Evolutionary conservation across 2,113 vertebrate genomes (phyloP).

Genomic region (Eulemur macaco): DNA sequence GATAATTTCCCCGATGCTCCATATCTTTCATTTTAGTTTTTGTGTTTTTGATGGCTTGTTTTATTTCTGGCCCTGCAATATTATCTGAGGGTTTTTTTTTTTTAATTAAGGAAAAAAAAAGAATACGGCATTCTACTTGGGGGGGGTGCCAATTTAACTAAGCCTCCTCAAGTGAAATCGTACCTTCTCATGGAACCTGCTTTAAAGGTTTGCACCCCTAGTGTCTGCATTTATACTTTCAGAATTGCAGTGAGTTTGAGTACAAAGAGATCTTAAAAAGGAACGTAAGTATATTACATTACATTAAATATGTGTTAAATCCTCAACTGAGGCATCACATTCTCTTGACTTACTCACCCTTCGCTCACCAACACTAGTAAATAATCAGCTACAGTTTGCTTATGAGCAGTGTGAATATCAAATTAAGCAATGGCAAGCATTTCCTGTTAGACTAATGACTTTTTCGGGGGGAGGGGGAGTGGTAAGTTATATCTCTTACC

Average conservation of each 20-base stretch:
- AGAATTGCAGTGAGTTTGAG: background rate
- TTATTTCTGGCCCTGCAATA: constrained; percentile 51
- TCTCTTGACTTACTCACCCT: background rate
- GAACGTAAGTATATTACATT: background rate
- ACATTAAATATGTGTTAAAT: constrained; percentile 31
- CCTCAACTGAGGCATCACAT: background rate
- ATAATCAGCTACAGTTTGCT: background rate
- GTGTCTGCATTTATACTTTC: background rate
- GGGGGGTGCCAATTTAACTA: background rate
- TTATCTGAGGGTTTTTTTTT: background rate
- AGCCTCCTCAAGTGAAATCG: constrained; percentile 14
- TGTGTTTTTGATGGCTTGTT: constrained; percentile 63
- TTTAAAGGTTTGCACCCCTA: background rate
- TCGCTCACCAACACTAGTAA: background rate
- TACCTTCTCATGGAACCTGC: constrained; percentile 9
- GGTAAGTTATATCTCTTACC: background rate
- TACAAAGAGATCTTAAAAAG: constrained; percentile 20
- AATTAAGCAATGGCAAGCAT: background rate
- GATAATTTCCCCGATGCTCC: constrained; percentile 58
- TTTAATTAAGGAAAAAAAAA: background rate
- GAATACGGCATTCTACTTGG: background rate
- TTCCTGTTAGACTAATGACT: background rate
- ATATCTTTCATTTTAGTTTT: constrained; percentile 39
- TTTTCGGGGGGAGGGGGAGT: background rate
- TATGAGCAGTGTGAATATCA: background rate